Conservation (phyloP, 2,113 vertebrate species). For the Protomyctophum bolini region DNA sequence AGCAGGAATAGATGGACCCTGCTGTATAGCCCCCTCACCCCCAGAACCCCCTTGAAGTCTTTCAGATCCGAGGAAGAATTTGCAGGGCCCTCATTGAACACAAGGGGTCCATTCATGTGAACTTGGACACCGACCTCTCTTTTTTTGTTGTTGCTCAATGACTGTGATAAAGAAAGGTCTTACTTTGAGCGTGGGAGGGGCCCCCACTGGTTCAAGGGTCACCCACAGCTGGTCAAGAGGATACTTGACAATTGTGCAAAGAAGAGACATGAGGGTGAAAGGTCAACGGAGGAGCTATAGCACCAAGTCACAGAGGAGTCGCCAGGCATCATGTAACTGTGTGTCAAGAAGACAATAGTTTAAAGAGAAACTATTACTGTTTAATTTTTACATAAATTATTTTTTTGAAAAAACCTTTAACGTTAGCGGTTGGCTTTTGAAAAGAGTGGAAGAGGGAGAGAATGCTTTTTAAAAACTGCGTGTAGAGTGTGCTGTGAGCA, state of each 20-base stretch:
- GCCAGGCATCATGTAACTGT: slow-evolving; percentile 63
- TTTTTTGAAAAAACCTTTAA: slow-evolving; percentile 79
- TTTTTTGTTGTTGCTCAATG: slow-evolving; percentile 64
- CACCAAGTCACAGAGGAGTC: slow-evolving; percentile 62
- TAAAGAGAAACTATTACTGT: slow-evolving; percentile 77
- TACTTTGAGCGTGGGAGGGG: slow-evolving; percentile 48
- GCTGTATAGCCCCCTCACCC: slow-evolving; percentile 66
- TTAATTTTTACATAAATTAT: slow-evolving; percentile 85
- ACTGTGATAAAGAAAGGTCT: slow-evolving; percentile 61
- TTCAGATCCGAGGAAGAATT: slow-evolving; percentile 61
- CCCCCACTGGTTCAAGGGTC: slow-evolving; percentile 40
- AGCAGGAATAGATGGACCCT: slow-evolving; percentile 50
- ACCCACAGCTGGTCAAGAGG: slow-evolving; percentile 43
- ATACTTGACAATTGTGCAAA: slow-evolving; percentile 30
- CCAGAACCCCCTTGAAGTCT: slow-evolving; percentile 50
- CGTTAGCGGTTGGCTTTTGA: slow-evolving; percentile 73
- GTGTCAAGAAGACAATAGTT: slow-evolving; percentile 69
- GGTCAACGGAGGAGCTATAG: slow-evolving; percentile 29
- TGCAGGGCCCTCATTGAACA: slow-evolving; percentile 60
- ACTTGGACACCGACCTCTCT: slow-evolving; percentile 63
- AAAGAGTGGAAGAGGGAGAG: slow-evolving; percentile 32
- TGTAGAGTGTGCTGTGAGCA: slow-evolving; percentile 59
- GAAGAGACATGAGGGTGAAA: slow-evolving; percentile 21
- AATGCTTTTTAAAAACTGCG: slow-evolving; percentile 70
- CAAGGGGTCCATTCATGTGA: slow-evolving; percentile 55